A percentile compares a stretch with the other conserved stretches of the same genome.
These are phyloP conservation scores for Zaprionus africanus DNA, from an alignment of 1,140 invertebrate species.

Conservation along the genomic window DNA sequence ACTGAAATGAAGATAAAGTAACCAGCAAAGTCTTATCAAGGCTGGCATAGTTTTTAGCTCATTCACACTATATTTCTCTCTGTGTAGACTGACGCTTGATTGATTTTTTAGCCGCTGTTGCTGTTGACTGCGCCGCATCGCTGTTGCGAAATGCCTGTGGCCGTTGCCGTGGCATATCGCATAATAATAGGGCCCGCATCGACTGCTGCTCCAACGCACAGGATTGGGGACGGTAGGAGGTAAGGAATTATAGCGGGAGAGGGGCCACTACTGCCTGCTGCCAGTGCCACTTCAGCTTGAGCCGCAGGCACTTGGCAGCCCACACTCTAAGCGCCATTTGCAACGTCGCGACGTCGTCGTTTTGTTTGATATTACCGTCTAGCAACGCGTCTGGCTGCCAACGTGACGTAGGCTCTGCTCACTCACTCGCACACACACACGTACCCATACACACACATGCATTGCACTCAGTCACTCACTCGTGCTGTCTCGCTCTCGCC, in stretches of 20 bases:
- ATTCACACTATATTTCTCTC: constrained; percentile 1
- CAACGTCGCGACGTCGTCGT: constrained; percentile 45
- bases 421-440: background rate
- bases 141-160: constrained; percentile 38
- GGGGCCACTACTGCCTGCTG: background rate
- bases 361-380: constrained; percentile 80
- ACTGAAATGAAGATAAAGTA: too few species aligned
- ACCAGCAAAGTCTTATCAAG: background rate
- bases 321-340: constrained; percentile 48
- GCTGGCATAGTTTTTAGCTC: background rate
- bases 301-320: constrained; percentile 67
- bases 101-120: constrained; percentile 58
- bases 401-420: constrained; percentile 42
- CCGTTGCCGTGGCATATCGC: constrained; percentile 46
- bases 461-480: constrained; percentile 36
- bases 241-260: background rate
- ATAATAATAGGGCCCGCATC: constrained; percentile 54
- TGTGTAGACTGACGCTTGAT: constrained; percentile 57
- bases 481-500: constrained; percentile 10
- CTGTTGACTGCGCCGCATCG: constrained; percentile 27
- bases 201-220: background rate
- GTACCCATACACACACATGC: constrained; percentile 21
- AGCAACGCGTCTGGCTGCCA: constrained; percentile 71
- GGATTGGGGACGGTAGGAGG: background rate
- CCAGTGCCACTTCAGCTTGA: constrained; percentile 37